These are phyloP conservation scores for Pyrrhia umbra DNA, from an alignment of 2,888 invertebrate genomes.

Conservation along the genomic window DNA sequence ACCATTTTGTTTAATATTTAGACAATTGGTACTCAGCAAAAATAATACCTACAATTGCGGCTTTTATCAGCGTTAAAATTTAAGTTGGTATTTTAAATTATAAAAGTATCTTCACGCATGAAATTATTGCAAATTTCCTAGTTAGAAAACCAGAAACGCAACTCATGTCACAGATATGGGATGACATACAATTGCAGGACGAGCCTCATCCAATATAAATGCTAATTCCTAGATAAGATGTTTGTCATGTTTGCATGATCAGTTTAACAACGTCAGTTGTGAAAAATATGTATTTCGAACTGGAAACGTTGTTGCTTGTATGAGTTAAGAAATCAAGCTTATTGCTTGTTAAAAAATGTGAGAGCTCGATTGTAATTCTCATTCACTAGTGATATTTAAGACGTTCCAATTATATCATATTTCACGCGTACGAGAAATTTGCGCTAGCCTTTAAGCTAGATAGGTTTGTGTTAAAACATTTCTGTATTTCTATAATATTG, in stretches of 20 bases:
- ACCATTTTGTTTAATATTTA: slow-evolving; percentile 10
- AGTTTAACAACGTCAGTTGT: slow-evolving; percentile 29
- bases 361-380: slow-evolving; percentile 9
- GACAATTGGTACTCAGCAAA: background rate
- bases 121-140: slow-evolving; percentile 6
- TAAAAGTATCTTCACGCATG: background rate
- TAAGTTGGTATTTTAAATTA: background rate
- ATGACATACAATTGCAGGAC: slow-evolving; percentile 65
- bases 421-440: slow-evolving; percentile 35
- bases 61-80: background rate
- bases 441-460: slow-evolving; percentile 24
- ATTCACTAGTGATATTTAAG: slow-evolving; percentile 42
- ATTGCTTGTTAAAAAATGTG: background rate
- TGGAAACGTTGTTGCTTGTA: too few species aligned
- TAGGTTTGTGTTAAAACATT: slow-evolving; percentile 47
- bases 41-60: slow-evolving; percentile 5
- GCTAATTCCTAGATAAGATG: slow-evolving; percentile 79
- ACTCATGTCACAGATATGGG: slow-evolving; percentile 48
- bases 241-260: slow-evolving; percentile 50
- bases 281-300: slow-evolving; percentile 22
- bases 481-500: slow-evolving; percentile 61
- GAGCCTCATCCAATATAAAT: slow-evolving; percentile 82
- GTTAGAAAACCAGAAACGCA: slow-evolving; percentile 30
- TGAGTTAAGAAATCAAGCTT: background rate
- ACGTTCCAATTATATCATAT: slow-evolving; percentile 52